These are phyloP conservation scores for Chloroclystis v-ata DNA, from an alignment of 2,888 invertebrate species.

Conservation along the genomic window DNA sequence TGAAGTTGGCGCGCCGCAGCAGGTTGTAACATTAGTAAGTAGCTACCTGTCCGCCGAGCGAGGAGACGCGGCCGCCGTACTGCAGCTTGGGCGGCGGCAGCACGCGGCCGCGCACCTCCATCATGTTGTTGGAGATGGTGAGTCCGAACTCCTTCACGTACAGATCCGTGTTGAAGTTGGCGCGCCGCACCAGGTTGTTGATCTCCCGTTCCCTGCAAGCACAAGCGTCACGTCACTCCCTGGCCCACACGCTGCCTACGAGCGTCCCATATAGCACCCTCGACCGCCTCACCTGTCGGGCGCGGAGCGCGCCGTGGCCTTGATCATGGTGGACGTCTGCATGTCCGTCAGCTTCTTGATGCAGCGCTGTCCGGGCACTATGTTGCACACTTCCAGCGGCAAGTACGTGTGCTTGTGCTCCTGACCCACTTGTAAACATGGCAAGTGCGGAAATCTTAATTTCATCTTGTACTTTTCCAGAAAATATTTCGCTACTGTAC, in stretches of 20 bases:
- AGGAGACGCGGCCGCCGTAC: constrained; percentile 97
- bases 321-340: constrained; percentile 99
- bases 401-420: constrained; percentile 99
- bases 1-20: constrained; percentile 97
- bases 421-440: constrained; percentile 99
- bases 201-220: constrained; percentile 93
- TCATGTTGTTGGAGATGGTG: constrained; percentile 98
- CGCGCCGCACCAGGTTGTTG: constrained; percentile 96
- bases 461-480: constrained; percentile 99
- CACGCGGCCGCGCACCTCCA: constrained; percentile 99
- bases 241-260: neutral
- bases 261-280: too few relatives aligned
- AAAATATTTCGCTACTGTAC: constrained; percentile 99
- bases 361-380: constrained; percentile 99
- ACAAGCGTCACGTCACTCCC: neutral
- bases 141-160: constrained; percentile 99
- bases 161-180: constrained; percentile 99
- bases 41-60: constrained; percentile 87
- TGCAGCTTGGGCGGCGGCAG: constrained; percentile 98
- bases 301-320: constrained; percentile 98
- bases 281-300: constrained; percentile 79
- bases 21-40: neutral
- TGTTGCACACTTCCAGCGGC: constrained; percentile 99
- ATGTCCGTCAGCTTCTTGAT: constrained; percentile 99
- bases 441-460: constrained; percentile 97